Percentiles rank a stretch among this genome's conserved stretches.
Evolutionary conservation across 2,888 invertebrate genomes (phyloP).

Genomic region (Ormia ochracea): DNA sequence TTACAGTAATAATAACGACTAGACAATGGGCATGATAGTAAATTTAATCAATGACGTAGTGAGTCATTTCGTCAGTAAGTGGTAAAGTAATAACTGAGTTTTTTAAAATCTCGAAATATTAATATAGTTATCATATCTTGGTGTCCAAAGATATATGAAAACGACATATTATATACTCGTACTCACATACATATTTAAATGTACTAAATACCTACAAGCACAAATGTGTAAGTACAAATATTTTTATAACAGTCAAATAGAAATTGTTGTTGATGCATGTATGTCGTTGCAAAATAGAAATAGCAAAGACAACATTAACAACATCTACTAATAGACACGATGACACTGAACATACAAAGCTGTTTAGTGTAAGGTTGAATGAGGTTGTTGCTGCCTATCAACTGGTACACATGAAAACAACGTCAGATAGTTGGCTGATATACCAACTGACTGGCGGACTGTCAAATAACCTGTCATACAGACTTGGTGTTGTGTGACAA

Average conservation of each 20-base stretch:
- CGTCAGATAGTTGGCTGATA: constrained; percentile 17
- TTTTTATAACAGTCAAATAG: too few relatives aligned
- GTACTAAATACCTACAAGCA: too few relatives aligned
- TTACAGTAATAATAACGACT: constrained; percentile 40
- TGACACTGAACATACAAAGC: constrained; percentile 72
- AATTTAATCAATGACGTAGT: constrained; percentile 31
- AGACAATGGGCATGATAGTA: constrained; percentile 42
- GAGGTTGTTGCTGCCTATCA: constrained; percentile 63
- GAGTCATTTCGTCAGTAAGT: constrained; percentile 19
- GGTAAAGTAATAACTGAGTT: not conserved
- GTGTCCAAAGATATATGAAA: too few relatives aligned
- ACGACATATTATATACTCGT: too few relatives aligned
- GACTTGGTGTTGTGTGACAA: constrained; percentile 42
- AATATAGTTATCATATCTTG: too few relatives aligned
- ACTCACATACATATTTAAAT: too few relatives aligned
- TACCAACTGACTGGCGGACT: not conserved
- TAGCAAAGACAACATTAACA: constrained; percentile 67
- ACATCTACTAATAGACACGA: constrained; percentile 72
- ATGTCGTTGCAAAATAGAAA: constrained; percentile 38
- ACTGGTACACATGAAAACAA: constrained; percentile 61
- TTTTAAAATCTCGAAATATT: constrained; percentile 28
- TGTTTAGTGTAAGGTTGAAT: constrained; percentile 56
- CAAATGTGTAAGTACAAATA: not conserved
- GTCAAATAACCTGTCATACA: not conserved
- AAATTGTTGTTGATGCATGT: constrained; percentile 3